Percentiles rank a stretch among this genome's conserved stretches.
Conservation (phyloP, 2,113 vertebrate genomes). For the Callopanchax toddi region DNA sequence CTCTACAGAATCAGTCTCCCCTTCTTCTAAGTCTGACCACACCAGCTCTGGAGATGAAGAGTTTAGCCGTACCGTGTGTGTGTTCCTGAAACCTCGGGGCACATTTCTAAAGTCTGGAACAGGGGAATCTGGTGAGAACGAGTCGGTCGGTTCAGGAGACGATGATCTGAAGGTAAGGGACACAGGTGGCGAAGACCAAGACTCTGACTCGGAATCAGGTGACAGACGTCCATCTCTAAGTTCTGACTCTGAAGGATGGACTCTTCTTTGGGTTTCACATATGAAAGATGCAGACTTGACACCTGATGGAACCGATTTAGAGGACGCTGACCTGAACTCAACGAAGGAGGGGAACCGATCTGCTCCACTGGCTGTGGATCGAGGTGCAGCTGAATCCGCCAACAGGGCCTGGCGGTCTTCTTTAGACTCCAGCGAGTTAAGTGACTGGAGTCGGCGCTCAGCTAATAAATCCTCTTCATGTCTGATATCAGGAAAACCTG, state of each 20-base stretch:
- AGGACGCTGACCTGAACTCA: constrained; percentile 36
- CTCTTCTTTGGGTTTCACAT: constrained; percentile 9
- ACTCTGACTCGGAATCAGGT: constrained; percentile 34
- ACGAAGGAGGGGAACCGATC: constrained; percentile 43
- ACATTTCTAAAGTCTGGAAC: constrained; percentile 34
- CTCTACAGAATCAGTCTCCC: neutral
- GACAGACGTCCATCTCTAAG: constrained; percentile 29
- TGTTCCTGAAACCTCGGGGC: neutral
- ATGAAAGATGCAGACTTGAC: constrained; percentile 34
- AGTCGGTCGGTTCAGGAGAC: constrained; percentile 53
- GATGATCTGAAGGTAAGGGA: constrained; percentile 37
- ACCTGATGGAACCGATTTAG: constrained; percentile 29
- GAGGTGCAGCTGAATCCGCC: constrained; percentile 52
- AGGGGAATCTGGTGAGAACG: constrained; percentile 52
- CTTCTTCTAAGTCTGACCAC: constrained; percentile 35
- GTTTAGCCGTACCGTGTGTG: constrained; percentile 14
- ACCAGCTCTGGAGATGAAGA: constrained; percentile 57
- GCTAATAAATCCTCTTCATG: constrained; percentile 1
- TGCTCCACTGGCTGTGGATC: neutral
- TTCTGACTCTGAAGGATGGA: constrained; percentile 21
- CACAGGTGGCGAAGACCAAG: constrained; percentile 36
- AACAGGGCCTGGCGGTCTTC: constrained; percentile 8
- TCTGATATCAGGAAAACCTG: constrained; percentile 46
- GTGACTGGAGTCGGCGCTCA: constrained; percentile 32
- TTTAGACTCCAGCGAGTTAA: constrained; percentile 30